phyloP scores from a whole-genome alignment of 2,888 invertebrate genomes.

The Myopa tessellatipennis region DNA sequence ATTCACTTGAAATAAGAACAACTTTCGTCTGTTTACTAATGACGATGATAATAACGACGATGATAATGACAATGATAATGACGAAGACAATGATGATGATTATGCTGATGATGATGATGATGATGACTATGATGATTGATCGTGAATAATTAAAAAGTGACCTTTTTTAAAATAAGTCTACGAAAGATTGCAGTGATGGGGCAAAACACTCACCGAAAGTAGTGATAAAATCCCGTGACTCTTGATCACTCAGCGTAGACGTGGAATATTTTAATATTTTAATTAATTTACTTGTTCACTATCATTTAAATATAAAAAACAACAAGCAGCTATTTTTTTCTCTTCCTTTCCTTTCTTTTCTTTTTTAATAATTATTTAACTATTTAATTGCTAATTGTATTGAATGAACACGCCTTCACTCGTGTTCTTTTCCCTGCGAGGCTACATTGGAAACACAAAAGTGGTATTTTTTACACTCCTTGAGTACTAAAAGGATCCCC shows the following conservation, averaged over 20 bases:
- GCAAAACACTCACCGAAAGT: neutral
- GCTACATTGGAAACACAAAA: slow-evolving; percentile 63
- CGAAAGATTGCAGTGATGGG: neutral
- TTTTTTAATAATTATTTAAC: neutral
- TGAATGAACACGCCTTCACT: slow-evolving; percentile 40
- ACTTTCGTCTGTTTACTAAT: neutral
- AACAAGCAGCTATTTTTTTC: neutral
- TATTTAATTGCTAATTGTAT: neutral
- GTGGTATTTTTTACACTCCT: slow-evolving; percentile 25
- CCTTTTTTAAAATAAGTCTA: neutral
- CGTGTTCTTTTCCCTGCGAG: slow-evolving; percentile 61
- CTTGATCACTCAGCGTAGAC: neutral
- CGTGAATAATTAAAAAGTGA: neutral
- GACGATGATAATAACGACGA: neutral
- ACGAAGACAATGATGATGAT: neutral
- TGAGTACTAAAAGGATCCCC: neutral
- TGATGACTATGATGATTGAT: neutral
- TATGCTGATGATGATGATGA: neutral
- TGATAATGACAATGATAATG: neutral
- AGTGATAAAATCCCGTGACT: slow-evolving; percentile 8
- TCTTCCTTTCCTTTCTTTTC: neutral
- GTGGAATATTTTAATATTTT: neutral
- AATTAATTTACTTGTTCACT: no score
- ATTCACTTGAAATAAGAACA: neutral
- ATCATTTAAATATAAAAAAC: neutral